Percentiles rank a stretch among this genome's conserved stretches.
Conservation (phyloP, 2,113 vertebrate genomes). For the Eulemur rufifrons region DNA sequence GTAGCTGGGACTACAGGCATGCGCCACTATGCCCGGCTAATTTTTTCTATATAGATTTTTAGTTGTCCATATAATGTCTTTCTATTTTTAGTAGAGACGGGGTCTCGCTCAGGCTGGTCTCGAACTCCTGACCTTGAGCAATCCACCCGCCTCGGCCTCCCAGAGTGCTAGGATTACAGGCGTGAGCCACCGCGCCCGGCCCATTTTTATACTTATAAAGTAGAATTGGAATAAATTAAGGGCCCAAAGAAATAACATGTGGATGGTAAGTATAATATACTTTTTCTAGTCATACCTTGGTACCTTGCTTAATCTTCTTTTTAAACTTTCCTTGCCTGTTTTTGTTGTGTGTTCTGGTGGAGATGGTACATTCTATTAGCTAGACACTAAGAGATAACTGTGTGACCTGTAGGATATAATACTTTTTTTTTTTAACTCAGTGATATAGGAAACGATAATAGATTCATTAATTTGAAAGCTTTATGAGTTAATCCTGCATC, state of each 20-base stretch:
- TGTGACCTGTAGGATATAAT: background rate
- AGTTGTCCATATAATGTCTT: too few relatives aligned
- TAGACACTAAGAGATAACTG: background rate
- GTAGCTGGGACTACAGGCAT: too few relatives aligned
- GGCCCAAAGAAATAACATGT: background rate
- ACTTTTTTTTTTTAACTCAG: background rate
- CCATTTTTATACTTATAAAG: background rate
- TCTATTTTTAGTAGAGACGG: too few relatives aligned
- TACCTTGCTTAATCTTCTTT: background rate
- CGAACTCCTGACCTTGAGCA: too few relatives aligned
- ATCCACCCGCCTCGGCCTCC: too few relatives aligned
- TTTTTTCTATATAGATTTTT: too few relatives aligned
- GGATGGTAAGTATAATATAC: background rate
- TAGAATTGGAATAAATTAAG: constrained; percentile 15
- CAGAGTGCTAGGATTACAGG: too few relatives aligned
- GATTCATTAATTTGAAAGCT: constrained; percentile 12
- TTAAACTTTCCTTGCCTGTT: constrained; percentile 22
- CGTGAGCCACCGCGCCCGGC: too few relatives aligned
- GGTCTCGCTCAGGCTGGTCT: too few relatives aligned
- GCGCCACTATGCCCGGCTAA: too few relatives aligned
- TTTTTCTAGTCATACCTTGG: background rate
- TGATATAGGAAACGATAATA: constrained; percentile 9
- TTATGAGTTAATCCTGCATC: background rate
- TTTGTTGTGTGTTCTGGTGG: background rate
- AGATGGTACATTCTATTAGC: background rate